These are phyloP conservation scores for Tachuris rubrigastra DNA, from an alignment of 2,113 vertebrate genomes.

Conservation along the genomic window DNA sequence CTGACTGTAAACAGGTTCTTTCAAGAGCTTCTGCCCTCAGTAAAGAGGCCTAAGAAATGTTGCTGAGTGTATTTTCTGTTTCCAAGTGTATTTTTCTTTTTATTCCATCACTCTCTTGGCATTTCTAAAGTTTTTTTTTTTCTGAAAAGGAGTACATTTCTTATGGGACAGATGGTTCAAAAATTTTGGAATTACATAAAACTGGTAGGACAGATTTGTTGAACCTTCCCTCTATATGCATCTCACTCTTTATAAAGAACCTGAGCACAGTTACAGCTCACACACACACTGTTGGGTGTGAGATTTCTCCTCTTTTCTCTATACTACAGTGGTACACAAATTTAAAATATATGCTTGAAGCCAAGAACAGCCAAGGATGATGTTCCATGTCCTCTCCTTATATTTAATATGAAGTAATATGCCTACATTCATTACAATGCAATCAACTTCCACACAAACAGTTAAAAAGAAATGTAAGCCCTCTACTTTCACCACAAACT, in stretches of 20 bases:
- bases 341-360: not conserved
- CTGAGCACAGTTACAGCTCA: not conserved
- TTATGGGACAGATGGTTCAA: constrained; percentile 45
- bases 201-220: constrained; percentile 18
- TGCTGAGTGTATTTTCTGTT: not conserved
- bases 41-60: not conserved
- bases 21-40: not conserved
- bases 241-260: not conserved
- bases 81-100: not conserved
- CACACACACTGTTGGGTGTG: not conserved
- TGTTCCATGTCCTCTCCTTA: not conserved
- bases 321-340: not conserved
- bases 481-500: not conserved
- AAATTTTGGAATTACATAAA: constrained; percentile 12
- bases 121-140: constrained; percentile 5
- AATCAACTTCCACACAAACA: not conserved
- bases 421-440: not conserved
- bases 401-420: not conserved
- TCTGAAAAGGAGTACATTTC: not conserved
- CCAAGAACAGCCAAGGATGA: not conserved
- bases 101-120: not conserved
- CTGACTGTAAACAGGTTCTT: not conserved
- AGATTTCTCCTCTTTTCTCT: not conserved
- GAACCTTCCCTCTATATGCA: not conserved
- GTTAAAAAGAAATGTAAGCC: not conserved